phyloP scores from a whole-genome alignment of 2,888 invertebrate species.

The Zygothrica quintamaculata region DNA sequence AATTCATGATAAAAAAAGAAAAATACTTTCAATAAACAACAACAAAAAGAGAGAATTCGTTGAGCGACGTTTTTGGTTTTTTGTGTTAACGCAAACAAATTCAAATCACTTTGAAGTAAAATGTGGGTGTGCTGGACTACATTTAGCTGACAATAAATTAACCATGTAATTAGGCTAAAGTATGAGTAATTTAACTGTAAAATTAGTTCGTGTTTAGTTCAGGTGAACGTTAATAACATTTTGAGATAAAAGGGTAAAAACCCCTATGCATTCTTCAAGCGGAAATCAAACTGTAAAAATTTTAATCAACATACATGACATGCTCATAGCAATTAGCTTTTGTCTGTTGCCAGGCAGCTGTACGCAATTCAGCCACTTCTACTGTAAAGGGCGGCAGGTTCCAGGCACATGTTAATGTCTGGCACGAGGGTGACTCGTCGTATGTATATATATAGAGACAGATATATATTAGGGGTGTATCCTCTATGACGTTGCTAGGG shows the following conservation, averaged over 20 bases:
- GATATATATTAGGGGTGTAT: conserved; percentile 18
- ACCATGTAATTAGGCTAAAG: conserved; percentile 21
- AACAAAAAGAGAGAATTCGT: conserved; percentile 10
- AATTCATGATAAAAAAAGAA: conserved; percentile 67
- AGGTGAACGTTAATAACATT: no score
- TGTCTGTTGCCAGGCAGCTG: conserved; percentile 22
- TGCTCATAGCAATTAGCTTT: conserved; percentile 43
- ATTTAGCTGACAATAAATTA: conserved; percentile 24
- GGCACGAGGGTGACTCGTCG: conserved; percentile 41
- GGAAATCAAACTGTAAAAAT: no score
- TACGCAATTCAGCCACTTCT: conserved; percentile 1
- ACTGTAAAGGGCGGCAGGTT: conserved; percentile 8
- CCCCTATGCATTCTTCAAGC: no score
- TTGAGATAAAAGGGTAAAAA: no score
- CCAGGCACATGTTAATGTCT: conserved; percentile 12
- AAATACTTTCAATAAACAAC: conserved; percentile 3
- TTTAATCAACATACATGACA: no score
- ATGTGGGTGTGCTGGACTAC: conserved; percentile 10
- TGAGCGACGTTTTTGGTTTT: conserved; percentile 48
- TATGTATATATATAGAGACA: conserved; percentile 24
- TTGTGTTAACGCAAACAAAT: conserved; percentile 54
- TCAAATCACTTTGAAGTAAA: conserved; percentile 49
- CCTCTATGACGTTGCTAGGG: conserved; percentile 29
- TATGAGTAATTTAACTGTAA: conserved; percentile 26
- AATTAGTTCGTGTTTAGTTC: not conserved